Percentiles rank a stretch among this genome's conserved stretches.
Conservation (phyloP, 2,888 invertebrate genomes). For the Cotesia congregata region DNA sequence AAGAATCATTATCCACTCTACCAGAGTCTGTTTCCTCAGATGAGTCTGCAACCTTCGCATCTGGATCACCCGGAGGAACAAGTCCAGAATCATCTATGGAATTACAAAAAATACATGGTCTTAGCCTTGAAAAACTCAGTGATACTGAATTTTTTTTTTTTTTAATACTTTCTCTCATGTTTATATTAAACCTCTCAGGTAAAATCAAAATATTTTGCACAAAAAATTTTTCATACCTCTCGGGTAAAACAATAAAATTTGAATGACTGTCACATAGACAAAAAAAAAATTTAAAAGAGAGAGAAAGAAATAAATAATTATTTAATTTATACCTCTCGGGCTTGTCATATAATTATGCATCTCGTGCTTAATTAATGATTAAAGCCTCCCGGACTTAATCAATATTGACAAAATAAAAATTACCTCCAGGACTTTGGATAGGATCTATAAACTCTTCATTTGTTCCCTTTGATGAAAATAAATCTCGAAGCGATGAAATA, state of each 20-base stretch:
- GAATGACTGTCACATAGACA: constrained; percentile 5
- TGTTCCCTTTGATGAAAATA: background rate
- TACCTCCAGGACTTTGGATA: constrained; percentile 3
- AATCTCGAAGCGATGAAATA: background rate
- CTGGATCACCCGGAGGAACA: background rate
- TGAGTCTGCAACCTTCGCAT: background rate
- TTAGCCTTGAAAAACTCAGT: background rate
- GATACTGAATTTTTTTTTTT: background rate
- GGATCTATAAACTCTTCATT: background rate
- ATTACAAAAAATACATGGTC: background rate
- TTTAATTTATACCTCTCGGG: no score
- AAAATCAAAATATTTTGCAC: background rate
- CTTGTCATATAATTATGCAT: constrained; percentile 5
- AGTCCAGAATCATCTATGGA: constrained; percentile 2
- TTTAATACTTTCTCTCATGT: background rate
- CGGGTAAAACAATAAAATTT: background rate
- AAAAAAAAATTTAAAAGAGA: no score
- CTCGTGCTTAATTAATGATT: constrained; percentile 13
- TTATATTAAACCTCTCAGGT: background rate
- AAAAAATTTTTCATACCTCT: background rate
- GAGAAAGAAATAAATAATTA: no score
- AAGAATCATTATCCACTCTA: background rate
- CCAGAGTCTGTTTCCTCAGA: background rate
- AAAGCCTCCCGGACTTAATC: constrained; percentile 6
- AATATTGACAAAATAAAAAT: background rate